Evolutionary conservation across 1,140 invertebrate genomes (phyloP).

Genomic region (Meloidogyne hapla): DNA sequence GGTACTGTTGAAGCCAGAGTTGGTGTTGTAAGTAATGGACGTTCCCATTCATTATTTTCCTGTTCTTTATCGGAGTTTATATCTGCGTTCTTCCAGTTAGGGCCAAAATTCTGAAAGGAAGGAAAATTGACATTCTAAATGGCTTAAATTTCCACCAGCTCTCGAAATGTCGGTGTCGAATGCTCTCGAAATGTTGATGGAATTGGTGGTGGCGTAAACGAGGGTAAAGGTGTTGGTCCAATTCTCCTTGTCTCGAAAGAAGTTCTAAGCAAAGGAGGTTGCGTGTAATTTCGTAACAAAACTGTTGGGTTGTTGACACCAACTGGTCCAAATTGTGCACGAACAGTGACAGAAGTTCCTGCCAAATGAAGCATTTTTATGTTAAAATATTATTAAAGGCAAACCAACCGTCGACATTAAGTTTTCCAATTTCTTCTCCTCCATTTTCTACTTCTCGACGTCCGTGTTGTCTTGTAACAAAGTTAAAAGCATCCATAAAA

Average conservation of each 20-base stretch:
- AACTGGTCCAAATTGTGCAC: constrained; percentile 50
- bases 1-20: background rate
- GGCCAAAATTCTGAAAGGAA: constrained; percentile 32
- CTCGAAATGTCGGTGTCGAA: constrained; percentile 27
- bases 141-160: background rate
- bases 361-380: background rate
- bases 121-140: too few species aligned
- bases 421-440: background rate
- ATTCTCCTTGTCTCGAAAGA: constrained; percentile 53
- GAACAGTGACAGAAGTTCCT: constrained; percentile 32
- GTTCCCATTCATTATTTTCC: background rate
- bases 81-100: constrained; percentile 18
- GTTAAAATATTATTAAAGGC: background rate
- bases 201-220: constrained; percentile 29
- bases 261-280: background rate
- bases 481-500: background rate
- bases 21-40: background rate
- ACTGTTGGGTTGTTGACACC: constrained; percentile 62
- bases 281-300: constrained; percentile 52
- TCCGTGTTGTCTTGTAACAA: constrained; percentile 3
- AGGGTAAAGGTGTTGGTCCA: constrained; percentile 49
- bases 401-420: constrained; percentile 29
- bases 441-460: background rate
- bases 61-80: background rate
- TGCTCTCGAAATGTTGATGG: constrained; percentile 22